Conservation (phyloP, 2,888 invertebrate species). For the Eilema depressum region DNA sequence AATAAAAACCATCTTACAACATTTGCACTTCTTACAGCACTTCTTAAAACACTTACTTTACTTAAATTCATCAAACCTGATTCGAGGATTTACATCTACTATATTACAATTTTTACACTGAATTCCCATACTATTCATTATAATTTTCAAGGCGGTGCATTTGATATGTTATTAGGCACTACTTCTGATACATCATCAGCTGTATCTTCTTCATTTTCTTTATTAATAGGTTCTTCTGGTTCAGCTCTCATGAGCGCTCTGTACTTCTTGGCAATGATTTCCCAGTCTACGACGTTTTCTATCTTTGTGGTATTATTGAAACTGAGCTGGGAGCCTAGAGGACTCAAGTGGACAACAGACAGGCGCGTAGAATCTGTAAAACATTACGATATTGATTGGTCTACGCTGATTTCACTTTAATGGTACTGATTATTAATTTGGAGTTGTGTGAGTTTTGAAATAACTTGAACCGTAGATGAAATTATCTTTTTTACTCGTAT, state of each 20-base stretch:
- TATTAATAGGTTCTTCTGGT: slow-evolving; percentile 72
- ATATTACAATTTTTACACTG: slow-evolving; percentile 43
- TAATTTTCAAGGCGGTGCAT: slow-evolving; percentile 73
- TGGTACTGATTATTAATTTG: not conserved
- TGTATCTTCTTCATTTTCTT: slow-evolving; percentile 76
- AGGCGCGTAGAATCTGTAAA: slow-evolving; percentile 90
- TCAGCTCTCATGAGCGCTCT: slow-evolving; percentile 89
- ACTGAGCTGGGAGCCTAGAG: slow-evolving; percentile 94
- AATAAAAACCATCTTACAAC: not conserved
- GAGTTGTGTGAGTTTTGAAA: not conserved
- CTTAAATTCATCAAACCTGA: slow-evolving; percentile 10
- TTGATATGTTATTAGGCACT: slow-evolving; percentile 76
- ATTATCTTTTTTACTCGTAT: too few relatives aligned
- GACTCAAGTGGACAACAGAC: slow-evolving; percentile 93
- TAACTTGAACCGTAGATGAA: not conserved
- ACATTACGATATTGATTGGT: not conserved
- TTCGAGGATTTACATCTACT: slow-evolving; percentile 6
- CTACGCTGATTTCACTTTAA: not conserved
- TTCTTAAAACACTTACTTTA: not conserved
- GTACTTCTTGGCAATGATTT: slow-evolving; percentile 95
- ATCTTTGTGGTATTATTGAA: slow-evolving; percentile 93
- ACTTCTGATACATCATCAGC: slow-evolving; percentile 79
- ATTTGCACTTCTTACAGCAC: too few relatives aligned
- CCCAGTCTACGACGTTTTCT: slow-evolving; percentile 97
- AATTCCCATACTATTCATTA: slow-evolving; percentile 6